Conservation (phyloP, 1,140 invertebrate genomes). For the Euschistus heros region DNA sequence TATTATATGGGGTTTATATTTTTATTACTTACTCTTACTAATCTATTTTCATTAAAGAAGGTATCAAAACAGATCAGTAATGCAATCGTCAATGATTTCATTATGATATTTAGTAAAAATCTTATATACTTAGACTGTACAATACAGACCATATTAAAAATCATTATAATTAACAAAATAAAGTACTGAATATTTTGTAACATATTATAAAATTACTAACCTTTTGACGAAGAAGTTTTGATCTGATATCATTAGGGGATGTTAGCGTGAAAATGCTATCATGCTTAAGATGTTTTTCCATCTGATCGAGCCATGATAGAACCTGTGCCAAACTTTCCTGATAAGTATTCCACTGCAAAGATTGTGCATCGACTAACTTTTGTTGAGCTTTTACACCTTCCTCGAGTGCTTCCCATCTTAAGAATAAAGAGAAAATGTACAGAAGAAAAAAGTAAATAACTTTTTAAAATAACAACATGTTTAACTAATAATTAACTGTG, state of each 20-base stretch:
- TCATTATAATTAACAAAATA: background rate
- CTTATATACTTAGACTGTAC: background rate
- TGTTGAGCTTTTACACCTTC: conserved; percentile 69
- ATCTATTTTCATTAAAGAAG: no score
- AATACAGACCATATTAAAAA: background rate
- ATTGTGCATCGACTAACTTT: conserved; percentile 72
- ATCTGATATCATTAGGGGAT: conserved; percentile 73
- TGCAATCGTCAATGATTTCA: no score
- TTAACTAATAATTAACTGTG: no score
- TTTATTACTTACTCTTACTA: no score
- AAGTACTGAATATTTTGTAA: background rate
- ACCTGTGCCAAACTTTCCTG: conserved; percentile 76
- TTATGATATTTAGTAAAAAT: no score
- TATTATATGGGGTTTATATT: no score
- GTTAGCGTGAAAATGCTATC: conserved; percentile 56
- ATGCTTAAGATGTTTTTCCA: conserved; percentile 66
- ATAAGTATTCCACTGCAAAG: conserved; percentile 70
- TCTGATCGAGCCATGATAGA: conserved; percentile 72
- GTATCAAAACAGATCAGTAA: no score
- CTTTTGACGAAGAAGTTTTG: conserved; percentile 78
- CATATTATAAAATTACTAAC: conserved; percentile 32
- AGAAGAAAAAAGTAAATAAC: background rate
- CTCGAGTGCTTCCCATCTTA: conserved; percentile 70
- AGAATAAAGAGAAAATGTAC: background rate
- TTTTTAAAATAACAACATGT: no score